Evolutionary conservation across 1,140 invertebrate genomes (phyloP), one percentile per base, ranked within the genome.

Genomic region (Plutomurus gul): DNA sequence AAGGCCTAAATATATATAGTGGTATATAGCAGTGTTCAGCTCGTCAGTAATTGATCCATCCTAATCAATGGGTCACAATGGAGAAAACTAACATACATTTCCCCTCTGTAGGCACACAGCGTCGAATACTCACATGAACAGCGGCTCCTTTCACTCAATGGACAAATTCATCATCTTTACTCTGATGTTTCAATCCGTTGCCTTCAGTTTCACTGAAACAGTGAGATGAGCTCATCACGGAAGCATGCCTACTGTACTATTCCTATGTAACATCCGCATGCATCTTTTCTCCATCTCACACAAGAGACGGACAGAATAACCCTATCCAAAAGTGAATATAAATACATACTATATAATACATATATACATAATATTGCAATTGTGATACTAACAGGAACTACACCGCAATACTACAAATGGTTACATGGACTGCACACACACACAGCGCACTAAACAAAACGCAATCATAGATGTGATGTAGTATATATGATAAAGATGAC

Each of bases 11-110:
- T 43, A 8, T 43, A 7, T 3, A n/a, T 65, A 65, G 10, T 60
- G 22, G 43, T 10, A 25, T 25, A 27, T 60, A 30, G 27, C 20
- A 65, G 30, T 40, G 20, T 43, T 16, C 22, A 27, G 65, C 36
- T 40, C n/a, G 33, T 39, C 27, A 33, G 78, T 79, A 79, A 79
- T 79, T 79, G 78, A 79, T 79, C 78, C 73, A 79, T 79, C 77
- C 78, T 79, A 79, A 79, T 79, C 78, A 79, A 79, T 79, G 78
- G 77, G 78, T 79, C 78, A 79, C 78, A 79, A 79, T 79, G 73
- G 78, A 75, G 73, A 79, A 46, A 77, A 20, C 76, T 60, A 77
- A 76, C 47, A 47, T 43, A 76, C 75, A 72, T 72, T 72, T 72
- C 60, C 60, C 60, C 60, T 70, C 56, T 33, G 5, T 65, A 51